Base-by-base conservation (phyloP, 2,113 vertebrate species). In the Speoplatyrhinus poulsoni region DNA sequence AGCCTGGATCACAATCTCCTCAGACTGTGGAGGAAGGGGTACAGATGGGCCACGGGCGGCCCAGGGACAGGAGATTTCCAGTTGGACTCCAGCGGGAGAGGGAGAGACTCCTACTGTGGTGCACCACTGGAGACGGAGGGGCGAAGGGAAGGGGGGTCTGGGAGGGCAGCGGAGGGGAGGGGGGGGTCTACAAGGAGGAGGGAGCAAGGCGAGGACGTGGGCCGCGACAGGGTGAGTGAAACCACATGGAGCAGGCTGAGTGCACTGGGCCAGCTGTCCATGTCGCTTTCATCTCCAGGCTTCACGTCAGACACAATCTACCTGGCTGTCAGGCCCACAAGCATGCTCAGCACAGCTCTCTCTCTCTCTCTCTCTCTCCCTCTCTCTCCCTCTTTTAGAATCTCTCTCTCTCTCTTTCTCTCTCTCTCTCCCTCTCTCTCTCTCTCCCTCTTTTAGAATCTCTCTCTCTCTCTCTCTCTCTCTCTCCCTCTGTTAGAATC, bases 231-330 rank as follows among this genome's bases (percentile, higher is more conserved):
- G 93, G 94, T 94, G 90, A 95, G 94, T 92, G 86, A 73, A 91
- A 88, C 83, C 79, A 86, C 52, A 70, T 57, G 82, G 82, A 87
- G 83, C 82, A 83, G 66, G 88, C 80, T 75, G 85, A 88, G 85
- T 75, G 70, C 91, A 90, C 79, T 72, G 91, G 91, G 90, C 88
- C 92, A 88, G 90, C 87, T 87, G 85, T 87, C 90, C 88, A 88
- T 77, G 87, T 59, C 64, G 86, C 88, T 93, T 94, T 94, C 84
- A 92, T 94, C 88, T 86, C 55, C 46, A 67, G 74, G 19, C 85
- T 86, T 87, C 84, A 55, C 88, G 84, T 88, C 90, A 86, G 81
- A 82, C 52, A 77, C 87, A 91, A 87, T 88, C 85, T 87, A 90
- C 83, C 88, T 83, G 83, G 63, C 88, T 93, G 91, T 89, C 90